Evolutionary conservation across 1,140 invertebrate species (phyloP).

Genomic region (Planococcus citri): DNA sequence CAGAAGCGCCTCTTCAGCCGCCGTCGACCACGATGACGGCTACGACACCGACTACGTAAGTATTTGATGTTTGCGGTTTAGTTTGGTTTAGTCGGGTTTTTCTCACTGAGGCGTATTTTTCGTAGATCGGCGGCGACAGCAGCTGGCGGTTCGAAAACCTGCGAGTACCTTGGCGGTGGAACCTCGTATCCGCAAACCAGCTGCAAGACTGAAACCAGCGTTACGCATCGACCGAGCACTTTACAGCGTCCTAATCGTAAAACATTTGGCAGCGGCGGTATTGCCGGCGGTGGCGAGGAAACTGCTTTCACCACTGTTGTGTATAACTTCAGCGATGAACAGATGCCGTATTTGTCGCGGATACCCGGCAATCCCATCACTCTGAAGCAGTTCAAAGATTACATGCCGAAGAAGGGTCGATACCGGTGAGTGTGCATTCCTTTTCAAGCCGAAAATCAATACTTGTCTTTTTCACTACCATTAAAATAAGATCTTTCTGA

Average conservation of each 20-base stretch:
- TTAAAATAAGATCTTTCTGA: too few species aligned
- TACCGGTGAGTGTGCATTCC: constrained; percentile 52
- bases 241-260: background rate
- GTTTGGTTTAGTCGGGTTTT: background rate
- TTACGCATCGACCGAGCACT: background rate
- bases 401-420: constrained; percentile 78
- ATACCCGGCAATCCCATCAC: constrained; percentile 71
- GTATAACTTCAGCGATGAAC: constrained; percentile 70
- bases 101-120: background rate
- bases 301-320: constrained; percentile 54
- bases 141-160: background rate
- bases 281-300: background rate
- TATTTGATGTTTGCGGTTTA: too few species aligned
- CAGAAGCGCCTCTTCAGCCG: too few species aligned
- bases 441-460: too few species aligned
- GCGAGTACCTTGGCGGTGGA: background rate
- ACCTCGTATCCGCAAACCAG: background rate
- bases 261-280: too few species aligned
- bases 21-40: too few species aligned
- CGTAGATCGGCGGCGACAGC: background rate
- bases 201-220: background rate
- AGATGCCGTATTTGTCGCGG: constrained; percentile 78
- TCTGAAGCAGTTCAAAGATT: constrained; percentile 78
- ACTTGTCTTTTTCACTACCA: too few species aligned
- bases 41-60: too few species aligned